Evolutionary conservation across 2,888 invertebrate genomes (phyloP), one percentile per base, ranked within the genome.

Genomic region (Steinernema hermaphroditum): DNA sequence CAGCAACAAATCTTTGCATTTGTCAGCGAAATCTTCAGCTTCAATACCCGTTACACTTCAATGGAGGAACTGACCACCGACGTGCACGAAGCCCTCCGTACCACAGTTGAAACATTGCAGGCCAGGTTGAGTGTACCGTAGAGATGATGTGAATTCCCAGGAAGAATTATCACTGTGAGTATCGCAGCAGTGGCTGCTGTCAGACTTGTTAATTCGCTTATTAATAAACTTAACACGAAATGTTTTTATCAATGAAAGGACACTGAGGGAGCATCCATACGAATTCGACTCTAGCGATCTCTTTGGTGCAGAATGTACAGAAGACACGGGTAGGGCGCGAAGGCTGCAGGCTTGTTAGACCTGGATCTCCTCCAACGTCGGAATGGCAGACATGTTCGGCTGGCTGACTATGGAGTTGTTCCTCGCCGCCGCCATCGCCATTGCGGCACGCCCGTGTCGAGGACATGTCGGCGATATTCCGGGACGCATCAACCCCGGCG

Each of bases 21-120:
- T 87, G 90, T 97, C 75, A 88, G 91, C 69, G 96, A 96, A 87
- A 91, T 96, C 83, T 98, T 96, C 88, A 94, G 92, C 89, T 94
- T 96, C 88, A 92, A 92, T 88, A 93, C 93, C 79, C 91, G 92
- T 46, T 98, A 93, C 88, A 93, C 94, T 0, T 91, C 90, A 6
- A 91, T 94, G 2, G 94, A 95, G 80, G 93, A 94, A 71, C 90
- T 98, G 70, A 91, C 94, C 0, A 91, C 91, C 62, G 97, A 98
- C 87, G 91, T 97, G 78, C 89, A 93, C 84, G 90, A 73, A n/a
- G 37, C 77, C 0, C 43, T 80, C 43, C 70, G 68, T 27, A 81
- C 74, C 16, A 75, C 83, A 32, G 68, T 83, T 8, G 85, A 86
- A 71, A 74, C 79, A 1, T 75, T 86, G 16, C 80, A 83, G 70